Conservation (phyloP, 1,140 invertebrate species). For the Popillia japonica region DNA sequence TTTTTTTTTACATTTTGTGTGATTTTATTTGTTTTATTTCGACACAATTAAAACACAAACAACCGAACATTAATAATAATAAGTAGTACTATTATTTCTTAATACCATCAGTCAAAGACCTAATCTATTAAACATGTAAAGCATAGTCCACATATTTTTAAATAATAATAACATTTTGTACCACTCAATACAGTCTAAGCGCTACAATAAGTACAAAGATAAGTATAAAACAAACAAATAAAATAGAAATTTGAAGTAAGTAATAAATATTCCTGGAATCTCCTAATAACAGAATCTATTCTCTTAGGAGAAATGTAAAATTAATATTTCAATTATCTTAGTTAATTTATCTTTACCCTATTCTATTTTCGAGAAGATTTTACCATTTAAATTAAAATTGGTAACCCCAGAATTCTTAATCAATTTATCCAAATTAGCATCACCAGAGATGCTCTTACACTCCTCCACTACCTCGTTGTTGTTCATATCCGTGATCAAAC, state of each 20-base stretch:
- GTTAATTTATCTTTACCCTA: conserved; percentile 2
- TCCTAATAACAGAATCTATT: not conserved
- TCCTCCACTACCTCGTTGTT: not conserved
- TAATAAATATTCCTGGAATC: not conserved
- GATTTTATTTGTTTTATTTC: not conserved
- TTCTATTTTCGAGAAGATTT: not conserved
- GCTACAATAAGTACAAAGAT: not conserved
- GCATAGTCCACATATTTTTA: not conserved
- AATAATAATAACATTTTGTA: not conserved
- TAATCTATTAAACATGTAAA: not conserved
- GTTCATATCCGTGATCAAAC: not conserved
- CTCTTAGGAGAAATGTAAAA: not conserved
- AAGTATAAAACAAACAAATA: too few relatives aligned
- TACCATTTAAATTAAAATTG: not conserved
- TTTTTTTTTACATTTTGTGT: too few relatives aligned
- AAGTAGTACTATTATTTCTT: not conserved
- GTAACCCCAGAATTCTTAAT: not conserved
- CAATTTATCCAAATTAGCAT: not conserved
- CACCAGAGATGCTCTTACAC: not conserved
- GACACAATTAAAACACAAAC: not conserved
- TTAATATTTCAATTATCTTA: not conserved
- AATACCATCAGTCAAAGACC: conserved; percentile 9
- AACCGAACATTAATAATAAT: not conserved
- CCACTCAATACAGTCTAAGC: not conserved
- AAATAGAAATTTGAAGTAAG: not conserved